Evolutionary conservation across 2,888 invertebrate species (phyloP).

Genomic region (Quadroppia sp.): DNA sequence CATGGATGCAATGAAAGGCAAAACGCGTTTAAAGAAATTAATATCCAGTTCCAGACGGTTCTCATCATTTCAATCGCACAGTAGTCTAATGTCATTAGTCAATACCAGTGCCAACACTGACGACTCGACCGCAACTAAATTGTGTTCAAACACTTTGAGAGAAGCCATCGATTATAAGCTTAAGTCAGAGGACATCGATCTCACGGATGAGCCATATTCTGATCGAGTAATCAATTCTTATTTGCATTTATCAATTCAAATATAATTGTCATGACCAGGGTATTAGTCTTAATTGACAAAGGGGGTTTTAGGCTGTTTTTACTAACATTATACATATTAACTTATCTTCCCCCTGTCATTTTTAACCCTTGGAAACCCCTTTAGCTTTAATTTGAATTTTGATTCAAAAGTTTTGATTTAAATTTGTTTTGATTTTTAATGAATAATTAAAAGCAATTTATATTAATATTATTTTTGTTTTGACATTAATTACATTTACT

Average conservation of each 20-base stretch:
- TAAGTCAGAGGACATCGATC: constrained; percentile 52
- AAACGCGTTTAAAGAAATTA: not conserved
- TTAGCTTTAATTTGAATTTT: too few relatives aligned
- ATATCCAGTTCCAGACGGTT: not conserved
- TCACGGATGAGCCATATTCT: constrained; percentile 52
- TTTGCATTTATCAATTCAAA: too few relatives aligned
- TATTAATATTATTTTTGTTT: too few relatives aligned
- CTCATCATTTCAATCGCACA: constrained; percentile 13
- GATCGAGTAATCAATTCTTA: constrained; percentile 48
- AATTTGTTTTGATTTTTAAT: not conserved
- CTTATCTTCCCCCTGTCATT: too few relatives aligned
- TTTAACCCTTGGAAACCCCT: too few relatives aligned
- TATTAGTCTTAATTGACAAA: too few relatives aligned
- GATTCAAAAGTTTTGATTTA: too few relatives aligned
- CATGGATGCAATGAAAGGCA: not conserved
- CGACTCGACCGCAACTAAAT: constrained; percentile 22
- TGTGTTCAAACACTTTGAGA: constrained; percentile 44
- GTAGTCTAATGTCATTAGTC: constrained; percentile 1
- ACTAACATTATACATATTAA: too few relatives aligned
- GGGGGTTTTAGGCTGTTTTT: too few relatives aligned
- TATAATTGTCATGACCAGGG: too few relatives aligned
- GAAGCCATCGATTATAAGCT: constrained; percentile 50
- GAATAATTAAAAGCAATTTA: too few relatives aligned
- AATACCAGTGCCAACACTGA: not conserved
- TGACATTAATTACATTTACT: not conserved